These are phyloP conservation scores for Patella pellucida DNA, from an alignment of 2,888 invertebrate species.

Conservation along the genomic window DNA sequence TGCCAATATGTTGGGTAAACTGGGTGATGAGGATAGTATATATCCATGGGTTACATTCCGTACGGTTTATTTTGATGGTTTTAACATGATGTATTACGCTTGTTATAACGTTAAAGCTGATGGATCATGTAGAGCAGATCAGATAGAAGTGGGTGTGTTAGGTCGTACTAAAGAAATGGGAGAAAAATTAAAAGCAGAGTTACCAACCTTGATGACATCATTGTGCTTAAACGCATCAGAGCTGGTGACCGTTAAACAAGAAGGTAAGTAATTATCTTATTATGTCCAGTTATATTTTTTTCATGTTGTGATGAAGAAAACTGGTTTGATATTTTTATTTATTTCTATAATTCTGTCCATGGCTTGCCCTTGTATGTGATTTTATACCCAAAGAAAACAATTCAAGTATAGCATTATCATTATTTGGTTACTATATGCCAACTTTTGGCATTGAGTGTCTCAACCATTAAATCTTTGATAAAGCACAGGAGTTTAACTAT, in stretches of 20 bases:
- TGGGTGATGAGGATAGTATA: background rate
- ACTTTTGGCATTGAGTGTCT: too few species aligned
- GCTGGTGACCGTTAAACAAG: background rate
- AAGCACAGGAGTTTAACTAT: too few species aligned
- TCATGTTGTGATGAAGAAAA: too few species aligned
- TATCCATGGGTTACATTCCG: constrained; percentile 4
- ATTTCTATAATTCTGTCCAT: too few species aligned
- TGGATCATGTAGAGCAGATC: background rate
- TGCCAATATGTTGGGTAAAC: constrained; percentile 1
- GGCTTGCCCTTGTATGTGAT: too few species aligned
- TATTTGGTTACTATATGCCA: too few species aligned
- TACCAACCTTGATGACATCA: background rate
- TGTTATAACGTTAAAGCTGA: background rate
- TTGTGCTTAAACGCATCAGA: background rate
- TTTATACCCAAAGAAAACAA: too few species aligned
- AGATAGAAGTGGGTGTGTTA: background rate
- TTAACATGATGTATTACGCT: background rate
- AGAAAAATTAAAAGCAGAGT: background rate
- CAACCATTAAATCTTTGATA: too few species aligned
- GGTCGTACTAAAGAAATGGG: background rate
- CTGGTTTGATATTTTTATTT: too few species aligned
- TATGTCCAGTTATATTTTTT: background rate
- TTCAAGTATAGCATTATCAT: too few species aligned
- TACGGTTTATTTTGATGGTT: constrained; percentile 6
- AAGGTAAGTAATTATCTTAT: background rate